Base-by-base conservation (phyloP, 2,113 vertebrate genomes). In the Neodontobutis hainanensis region DNA sequence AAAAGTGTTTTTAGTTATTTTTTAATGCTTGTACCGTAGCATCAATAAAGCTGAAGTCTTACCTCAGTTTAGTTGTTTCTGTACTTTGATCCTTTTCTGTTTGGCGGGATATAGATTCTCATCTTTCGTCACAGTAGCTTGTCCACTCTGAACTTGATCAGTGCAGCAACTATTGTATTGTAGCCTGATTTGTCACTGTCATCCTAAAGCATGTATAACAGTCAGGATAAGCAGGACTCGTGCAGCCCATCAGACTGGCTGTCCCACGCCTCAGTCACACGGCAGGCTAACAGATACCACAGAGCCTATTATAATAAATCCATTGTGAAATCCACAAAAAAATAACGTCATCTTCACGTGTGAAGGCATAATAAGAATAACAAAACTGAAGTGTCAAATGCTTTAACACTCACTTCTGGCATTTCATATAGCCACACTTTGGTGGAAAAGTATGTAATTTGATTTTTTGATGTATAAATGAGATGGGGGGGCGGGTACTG, bases 271-370 rank as follows among this genome's bases (percentile, higher is more conserved):
- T 55, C 35, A 65, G 69, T 83, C 86, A 77, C 77, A 82, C 42
- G 60, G 53, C 61, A 52, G 66, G 11, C 15, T 44, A 76, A 77
- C 67, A 32, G 27, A 62, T 71, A n/a, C 77, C 70, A 4, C 12
- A 45, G 56, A 57, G 49, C 49, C 65, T 55, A 36, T 70, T 35
- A 88, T 81, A 82, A 85, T 81, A 87, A 84, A 82, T 78, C 80
- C 83, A 88, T 85, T 87, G 87, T 87, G 77, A 83, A 82, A 83
- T 83, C 77, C 77, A 80, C 71, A 86, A 70, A 70, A 66, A 61
- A 66, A 78, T 86, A 56, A 75, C 73, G 72, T 83, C 83, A 85
- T 73, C 69, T 44, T 59, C 71, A 65, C 34, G n/a, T 65, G 52
- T 64, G 77, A 66, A 7, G 42, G 38, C 6, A 56, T 57, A 27